Conservation (phyloP, 2,888 invertebrate genomes). For the Gordius sp. region DNA sequence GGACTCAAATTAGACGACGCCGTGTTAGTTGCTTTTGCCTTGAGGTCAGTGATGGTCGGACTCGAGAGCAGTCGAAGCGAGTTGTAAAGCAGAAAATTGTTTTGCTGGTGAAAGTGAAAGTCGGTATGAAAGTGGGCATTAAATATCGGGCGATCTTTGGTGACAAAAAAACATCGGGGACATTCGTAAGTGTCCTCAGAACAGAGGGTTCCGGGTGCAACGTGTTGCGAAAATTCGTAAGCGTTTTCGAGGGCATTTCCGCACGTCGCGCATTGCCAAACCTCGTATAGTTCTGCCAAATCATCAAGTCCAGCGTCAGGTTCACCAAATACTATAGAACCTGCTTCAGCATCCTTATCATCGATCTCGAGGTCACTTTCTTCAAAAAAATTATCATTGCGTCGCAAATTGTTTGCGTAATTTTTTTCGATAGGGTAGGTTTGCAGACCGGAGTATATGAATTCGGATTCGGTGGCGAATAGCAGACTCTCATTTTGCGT, state of each 20-base stretch:
- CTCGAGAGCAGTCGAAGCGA: too few relatives aligned
- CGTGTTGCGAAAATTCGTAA: not conserved
- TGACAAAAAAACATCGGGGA: conserved; percentile 3
- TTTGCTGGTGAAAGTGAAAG: conserved; percentile 2
- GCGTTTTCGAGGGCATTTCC: not conserved
- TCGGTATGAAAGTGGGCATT: conserved; percentile 11
- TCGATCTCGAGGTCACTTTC: not conserved
- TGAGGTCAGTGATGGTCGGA: too few relatives aligned
- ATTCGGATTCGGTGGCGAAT: not conserved
- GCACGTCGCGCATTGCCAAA: not conserved
- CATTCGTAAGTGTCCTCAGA: conserved; percentile 9
- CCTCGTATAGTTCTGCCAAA: not conserved
- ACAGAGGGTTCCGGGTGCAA: not conserved
- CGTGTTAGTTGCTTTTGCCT: too few relatives aligned
- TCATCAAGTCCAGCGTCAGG: not conserved
- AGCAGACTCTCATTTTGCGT: not conserved
- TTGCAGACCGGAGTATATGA: not conserved
- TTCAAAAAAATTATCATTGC: not conserved
- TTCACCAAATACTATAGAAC: not conserved
- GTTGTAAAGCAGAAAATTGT: not conserved
- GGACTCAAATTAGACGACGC: too few relatives aligned
- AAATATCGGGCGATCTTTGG: conserved; percentile 1
- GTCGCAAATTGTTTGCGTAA: not conserved
- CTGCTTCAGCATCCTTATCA: not conserved
- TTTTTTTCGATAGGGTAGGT: not conserved